Conservation (phyloP, 1,140 invertebrate species). For the Aphelenchoides avenae region DNA sequence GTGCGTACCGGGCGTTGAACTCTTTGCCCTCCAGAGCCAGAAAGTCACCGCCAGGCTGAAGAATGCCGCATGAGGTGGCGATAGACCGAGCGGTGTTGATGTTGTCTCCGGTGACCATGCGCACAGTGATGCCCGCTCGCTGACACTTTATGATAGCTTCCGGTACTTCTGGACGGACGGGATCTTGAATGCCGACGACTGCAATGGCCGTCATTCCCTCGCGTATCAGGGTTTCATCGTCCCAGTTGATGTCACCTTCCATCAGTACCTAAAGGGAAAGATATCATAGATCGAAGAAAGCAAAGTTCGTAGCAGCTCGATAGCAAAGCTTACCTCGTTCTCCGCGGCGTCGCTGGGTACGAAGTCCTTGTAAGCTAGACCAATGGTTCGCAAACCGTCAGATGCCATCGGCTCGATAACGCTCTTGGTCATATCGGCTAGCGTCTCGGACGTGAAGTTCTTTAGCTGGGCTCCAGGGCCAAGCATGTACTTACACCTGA, state of each 20-base stretch:
- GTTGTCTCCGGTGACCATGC: slow-evolving; percentile 60
- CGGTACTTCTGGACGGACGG: slow-evolving; percentile 56
- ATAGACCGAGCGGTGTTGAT: slow-evolving; percentile 60
- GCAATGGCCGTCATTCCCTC: slow-evolving; percentile 56
- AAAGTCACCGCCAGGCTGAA: slow-evolving; percentile 65
- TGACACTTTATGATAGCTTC: slow-evolving; percentile 59
- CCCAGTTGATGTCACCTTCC: slow-evolving; percentile 53
- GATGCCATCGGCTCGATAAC: slow-evolving; percentile 99
- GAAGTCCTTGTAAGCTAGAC: slow-evolving; percentile 69
- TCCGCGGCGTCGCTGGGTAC: slow-evolving; percentile 76
- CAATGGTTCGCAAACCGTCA: slow-evolving; percentile 73
- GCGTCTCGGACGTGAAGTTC: slow-evolving; percentile 82
- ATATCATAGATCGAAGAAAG: background rate
- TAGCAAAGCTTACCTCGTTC: slow-evolving; percentile 14
- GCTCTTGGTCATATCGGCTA: slow-evolving; percentile 81
- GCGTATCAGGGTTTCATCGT: slow-evolving; percentile 54
- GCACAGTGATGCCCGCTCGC: slow-evolving; percentile 58
- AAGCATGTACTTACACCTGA: slow-evolving; percentile 46
- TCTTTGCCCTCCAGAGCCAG: slow-evolving; percentile 95
- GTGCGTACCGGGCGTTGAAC: slow-evolving; percentile 75
- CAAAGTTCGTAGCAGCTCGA: too few relatives aligned
- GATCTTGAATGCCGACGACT: slow-evolving; percentile 60
- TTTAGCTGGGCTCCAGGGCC: slow-evolving; percentile 65
- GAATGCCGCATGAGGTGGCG: slow-evolving; percentile 58
- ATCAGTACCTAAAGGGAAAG: slow-evolving; percentile 15